A percentile compares a stretch with the other conserved stretches of the same genome.
These are phyloP conservation scores for Calephelis virginiensis DNA, from an alignment of 1,140 invertebrate species.

Conservation along the genomic window DNA sequence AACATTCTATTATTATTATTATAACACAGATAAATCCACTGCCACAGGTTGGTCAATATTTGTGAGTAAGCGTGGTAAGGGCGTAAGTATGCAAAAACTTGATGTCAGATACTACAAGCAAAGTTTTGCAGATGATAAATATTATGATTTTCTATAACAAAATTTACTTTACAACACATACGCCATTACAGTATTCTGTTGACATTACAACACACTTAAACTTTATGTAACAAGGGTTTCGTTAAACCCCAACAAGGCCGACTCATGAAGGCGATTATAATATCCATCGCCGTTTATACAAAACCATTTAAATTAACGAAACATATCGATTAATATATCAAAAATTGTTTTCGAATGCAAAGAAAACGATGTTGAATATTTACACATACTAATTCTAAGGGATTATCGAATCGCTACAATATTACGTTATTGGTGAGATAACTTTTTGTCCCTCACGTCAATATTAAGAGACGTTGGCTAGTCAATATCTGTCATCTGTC, in stretches of 20 bases:
- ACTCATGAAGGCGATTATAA: conserved; percentile 6
- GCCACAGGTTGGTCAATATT: too few species aligned
- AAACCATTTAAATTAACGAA: conserved; percentile 22
- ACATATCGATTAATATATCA: conserved; percentile 34
- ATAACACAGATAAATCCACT: too few species aligned
- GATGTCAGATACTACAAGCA: too few species aligned
- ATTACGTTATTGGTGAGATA: not conserved
- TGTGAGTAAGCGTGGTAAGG: too few species aligned
- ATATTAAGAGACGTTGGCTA: not conserved
- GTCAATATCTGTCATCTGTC: not conserved
- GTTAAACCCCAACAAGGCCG: conserved; percentile 1
- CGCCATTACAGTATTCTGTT: conserved; percentile 11
- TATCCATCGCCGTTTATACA: conserved; percentile 22
- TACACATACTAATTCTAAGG: conserved; percentile 39
- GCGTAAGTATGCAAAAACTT: too few species aligned
- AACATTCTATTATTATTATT: too few species aligned
- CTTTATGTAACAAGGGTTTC: not conserved
- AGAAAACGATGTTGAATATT: conserved; percentile 63
- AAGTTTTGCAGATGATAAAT: too few species aligned
- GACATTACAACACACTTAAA: not conserved
- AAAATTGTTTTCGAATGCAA: conserved; percentile 57
- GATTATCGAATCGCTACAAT: conserved; percentile 15
- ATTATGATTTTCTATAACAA: too few species aligned
- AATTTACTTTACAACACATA: conserved; percentile 1
- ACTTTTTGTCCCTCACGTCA: not conserved